Base-by-base conservation (phyloP, 2,113 vertebrate genomes). In the Forbesichthys papilliferus region DNA sequence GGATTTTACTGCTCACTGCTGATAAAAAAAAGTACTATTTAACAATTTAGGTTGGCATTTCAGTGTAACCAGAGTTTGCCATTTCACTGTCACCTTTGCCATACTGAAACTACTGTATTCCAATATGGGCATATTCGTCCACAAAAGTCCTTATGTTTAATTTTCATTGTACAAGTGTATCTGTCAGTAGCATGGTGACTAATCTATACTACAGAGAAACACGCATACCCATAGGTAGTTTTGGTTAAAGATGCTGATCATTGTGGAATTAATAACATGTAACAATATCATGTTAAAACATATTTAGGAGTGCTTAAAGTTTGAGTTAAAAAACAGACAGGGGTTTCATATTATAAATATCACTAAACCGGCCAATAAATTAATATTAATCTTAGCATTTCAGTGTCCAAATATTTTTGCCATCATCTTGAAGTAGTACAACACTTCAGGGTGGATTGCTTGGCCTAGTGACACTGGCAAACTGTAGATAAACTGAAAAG, bases 401-500 rank as follows among this genome's bases (percentile, higher is more conserved):
- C 69, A 75, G 74, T 69, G 71, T 75, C 71, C 53, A 63, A 80
- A 80, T 79, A 51, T 53, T 61, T 3, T 68, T 73, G 49, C 82
- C 71, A 33, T 78, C 36, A 64, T 78, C 74, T 75, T 10, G 61
- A 69, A 74, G 71, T 72, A 6, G 34, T 57, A 68, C 63, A 69
- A 67, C 66, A 81, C 53, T 69, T 61, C 13, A 8, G 72, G 73
- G 65, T 20, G 80, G 73, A 85, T 75, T 79, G 83, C 66, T 14
- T 70, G 61, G 71, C 79, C 54, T 3, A 70, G 77, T 69, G 86
- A 83, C 71, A 71, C 83, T 64, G 88, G 87, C 89, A 91, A 92
- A 93, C 91, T 91, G 78, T 86, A 91, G 90, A 85, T 95, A 84
- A 89, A 94, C 95, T 94, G 94, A 95, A 92, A 90, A 89, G 78